phyloP scores from a whole-genome alignment of 2,113 vertebrate genomes.

The Fukomys damarensis region DNA sequence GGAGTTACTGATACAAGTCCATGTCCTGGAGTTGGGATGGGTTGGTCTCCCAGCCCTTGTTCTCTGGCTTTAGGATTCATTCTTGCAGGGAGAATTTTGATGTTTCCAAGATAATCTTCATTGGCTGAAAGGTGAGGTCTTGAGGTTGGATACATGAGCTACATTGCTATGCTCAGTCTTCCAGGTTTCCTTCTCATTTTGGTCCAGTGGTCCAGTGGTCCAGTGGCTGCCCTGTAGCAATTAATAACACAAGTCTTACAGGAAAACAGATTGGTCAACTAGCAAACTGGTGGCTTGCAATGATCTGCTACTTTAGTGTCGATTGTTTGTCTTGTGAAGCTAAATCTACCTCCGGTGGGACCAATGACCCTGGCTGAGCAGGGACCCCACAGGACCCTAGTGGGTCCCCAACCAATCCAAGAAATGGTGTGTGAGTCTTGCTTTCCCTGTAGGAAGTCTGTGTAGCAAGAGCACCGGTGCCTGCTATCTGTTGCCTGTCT shows the following conservation, averaged over 20 bases:
- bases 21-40: too few relatives aligned
- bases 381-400: fast-evolving
- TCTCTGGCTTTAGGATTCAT: background rate
- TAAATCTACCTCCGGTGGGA: background rate
- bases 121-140: background rate
- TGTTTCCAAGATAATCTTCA: background rate
- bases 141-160: background rate
- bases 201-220: fast-evolving
- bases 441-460: constrained; percentile 88
- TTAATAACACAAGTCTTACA: background rate
- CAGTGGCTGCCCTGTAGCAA: background rate
- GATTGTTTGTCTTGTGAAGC: background rate
- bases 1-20: background rate
- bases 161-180: background rate
- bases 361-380: background rate
- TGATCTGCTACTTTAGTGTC: fast-evolving
- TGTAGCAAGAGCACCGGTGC: constrained; percentile 84
- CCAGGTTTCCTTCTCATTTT: background rate
- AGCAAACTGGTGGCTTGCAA: background rate
- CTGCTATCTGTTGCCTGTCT: constrained; percentile 91
- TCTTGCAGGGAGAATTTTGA: background rate
- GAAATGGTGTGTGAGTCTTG: background rate
- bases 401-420: fast-evolving
- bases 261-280: background rate
- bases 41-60: background rate